Evolutionary conservation across 2,113 vertebrate species (phyloP).

Genomic region (Chionis minor): DNA sequence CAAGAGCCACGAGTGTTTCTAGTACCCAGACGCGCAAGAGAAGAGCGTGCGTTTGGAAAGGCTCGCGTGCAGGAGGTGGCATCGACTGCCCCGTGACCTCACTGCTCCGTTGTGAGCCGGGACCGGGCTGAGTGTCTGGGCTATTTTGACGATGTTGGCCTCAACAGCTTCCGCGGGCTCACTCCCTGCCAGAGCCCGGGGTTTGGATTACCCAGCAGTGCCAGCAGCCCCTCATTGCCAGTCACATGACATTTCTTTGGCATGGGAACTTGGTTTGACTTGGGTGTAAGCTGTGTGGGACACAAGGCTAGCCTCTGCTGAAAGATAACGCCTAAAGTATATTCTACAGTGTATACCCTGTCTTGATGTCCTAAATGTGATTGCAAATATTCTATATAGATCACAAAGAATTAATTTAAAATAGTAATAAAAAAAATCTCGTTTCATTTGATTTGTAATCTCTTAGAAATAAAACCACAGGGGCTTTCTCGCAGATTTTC

Average conservation of each 20-base stretch:
- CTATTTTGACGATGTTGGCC: conserved; percentile 18
- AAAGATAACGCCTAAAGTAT: background rate
- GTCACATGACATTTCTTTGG: background rate
- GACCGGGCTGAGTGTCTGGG: background rate
- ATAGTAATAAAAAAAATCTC: background rate
- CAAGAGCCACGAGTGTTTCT: background rate
- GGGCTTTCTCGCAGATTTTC: background rate
- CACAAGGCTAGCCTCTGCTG: background rate
- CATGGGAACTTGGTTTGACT: background rate
- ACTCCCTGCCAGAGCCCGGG: conserved; percentile 2
- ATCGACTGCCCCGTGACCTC: background rate
- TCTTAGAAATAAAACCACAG: background rate
- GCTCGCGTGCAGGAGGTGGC: background rate
- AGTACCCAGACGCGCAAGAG: background rate
- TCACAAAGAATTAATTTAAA: background rate
- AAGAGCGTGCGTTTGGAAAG: background rate
- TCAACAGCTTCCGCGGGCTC: conserved; percentile 8
- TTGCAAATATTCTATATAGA: background rate
- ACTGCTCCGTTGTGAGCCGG: background rate
- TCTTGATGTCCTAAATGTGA: background rate
- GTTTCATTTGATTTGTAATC: background rate
- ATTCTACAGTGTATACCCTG: background rate
- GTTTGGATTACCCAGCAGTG: conserved; percentile 16
- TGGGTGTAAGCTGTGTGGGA: background rate
- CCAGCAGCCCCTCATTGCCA: background rate